Conservation (phyloP, 2,113 vertebrate genomes). For the Arvicanthis niloticus region DNA sequence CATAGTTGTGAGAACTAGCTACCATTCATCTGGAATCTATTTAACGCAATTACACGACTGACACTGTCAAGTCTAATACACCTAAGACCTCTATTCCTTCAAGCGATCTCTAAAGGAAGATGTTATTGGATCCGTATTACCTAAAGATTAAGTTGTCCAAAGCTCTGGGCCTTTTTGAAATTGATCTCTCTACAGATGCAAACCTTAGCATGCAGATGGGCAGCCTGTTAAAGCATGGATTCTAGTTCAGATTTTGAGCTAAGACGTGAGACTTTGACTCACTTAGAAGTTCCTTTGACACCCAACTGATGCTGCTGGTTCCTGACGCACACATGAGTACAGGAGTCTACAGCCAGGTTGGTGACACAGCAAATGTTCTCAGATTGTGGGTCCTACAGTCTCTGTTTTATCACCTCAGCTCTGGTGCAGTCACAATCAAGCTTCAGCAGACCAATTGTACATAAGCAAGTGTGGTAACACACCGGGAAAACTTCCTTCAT, state of each 20-base stretch:
- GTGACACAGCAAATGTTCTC: not conserved
- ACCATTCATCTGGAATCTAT: not conserved
- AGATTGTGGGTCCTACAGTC: not conserved
- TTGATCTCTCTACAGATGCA: not conserved
- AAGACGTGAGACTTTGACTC: not conserved
- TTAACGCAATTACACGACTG: not conserved
- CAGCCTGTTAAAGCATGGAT: not conserved
- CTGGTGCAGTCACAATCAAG: accelerated
- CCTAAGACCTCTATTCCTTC: not conserved
- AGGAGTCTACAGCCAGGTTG: not conserved
- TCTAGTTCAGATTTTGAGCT: not conserved
- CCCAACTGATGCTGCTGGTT: not conserved
- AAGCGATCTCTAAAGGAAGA: not conserved
- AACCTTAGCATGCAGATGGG: no score
- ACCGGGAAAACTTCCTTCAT: not conserved
- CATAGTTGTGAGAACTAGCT: not conserved
- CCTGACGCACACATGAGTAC: not conserved
- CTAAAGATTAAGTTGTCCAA: not conserved
- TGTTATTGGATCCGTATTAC: not conserved
- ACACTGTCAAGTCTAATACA: not conserved
- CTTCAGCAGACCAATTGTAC: accelerated
- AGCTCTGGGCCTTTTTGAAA: not conserved
- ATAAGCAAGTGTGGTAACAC: no score
- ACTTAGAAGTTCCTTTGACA: not conserved
- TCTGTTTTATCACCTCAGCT: not conserved